A percentile compares a stretch with the other conserved stretches of the same genome.
phyloP scores from a whole-genome alignment of 2,888 invertebrate genomes.

The Sinhomidia bicolor region DNA sequence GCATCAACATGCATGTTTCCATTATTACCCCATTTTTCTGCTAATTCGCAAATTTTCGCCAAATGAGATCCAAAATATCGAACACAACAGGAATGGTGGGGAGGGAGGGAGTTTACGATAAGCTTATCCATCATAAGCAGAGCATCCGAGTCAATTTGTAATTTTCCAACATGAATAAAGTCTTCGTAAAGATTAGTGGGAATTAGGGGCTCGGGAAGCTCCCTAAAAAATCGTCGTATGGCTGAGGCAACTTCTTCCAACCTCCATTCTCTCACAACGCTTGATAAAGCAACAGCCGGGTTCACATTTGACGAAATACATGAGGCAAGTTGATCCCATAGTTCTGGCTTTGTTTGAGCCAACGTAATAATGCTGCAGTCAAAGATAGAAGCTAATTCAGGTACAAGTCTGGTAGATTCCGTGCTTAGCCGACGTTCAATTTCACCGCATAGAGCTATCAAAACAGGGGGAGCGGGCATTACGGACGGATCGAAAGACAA shows the following conservation, averaged over 20 bases:
- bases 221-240: constrained; percentile 88
- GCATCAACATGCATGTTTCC: constrained; percentile 68
- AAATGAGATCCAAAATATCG: constrained; percentile 78
- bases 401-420: constrained; percentile 72
- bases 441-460: constrained; percentile 82
- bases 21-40: constrained; percentile 73
- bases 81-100: constrained; percentile 75
- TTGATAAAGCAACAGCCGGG: constrained; percentile 43
- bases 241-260: constrained; percentile 84
- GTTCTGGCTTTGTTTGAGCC: constrained; percentile 66
- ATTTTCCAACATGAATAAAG: constrained; percentile 83
- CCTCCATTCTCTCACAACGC: constrained; percentile 59
- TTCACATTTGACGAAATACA: constrained; percentile 65
- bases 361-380: constrained; percentile 41
- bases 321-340: constrained; percentile 66
- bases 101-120: constrained; percentile 75
- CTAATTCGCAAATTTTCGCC: constrained; percentile 74
- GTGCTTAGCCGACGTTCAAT: constrained; percentile 71
- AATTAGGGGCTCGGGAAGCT: constrained; percentile 89
- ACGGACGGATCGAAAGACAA: constrained; percentile 85
- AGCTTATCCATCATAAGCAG: constrained; percentile 77
- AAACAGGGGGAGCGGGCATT: constrained; percentile 85
- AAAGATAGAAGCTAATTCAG: constrained; percentile 73
- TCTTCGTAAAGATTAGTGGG: constrained; percentile 88
- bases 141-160: constrained; percentile 78